Evolutionary conservation across 2,113 vertebrate genomes (phyloP), one percentile per base, ranked within the genome.

Genomic region (Mus spicilegus): DNA sequence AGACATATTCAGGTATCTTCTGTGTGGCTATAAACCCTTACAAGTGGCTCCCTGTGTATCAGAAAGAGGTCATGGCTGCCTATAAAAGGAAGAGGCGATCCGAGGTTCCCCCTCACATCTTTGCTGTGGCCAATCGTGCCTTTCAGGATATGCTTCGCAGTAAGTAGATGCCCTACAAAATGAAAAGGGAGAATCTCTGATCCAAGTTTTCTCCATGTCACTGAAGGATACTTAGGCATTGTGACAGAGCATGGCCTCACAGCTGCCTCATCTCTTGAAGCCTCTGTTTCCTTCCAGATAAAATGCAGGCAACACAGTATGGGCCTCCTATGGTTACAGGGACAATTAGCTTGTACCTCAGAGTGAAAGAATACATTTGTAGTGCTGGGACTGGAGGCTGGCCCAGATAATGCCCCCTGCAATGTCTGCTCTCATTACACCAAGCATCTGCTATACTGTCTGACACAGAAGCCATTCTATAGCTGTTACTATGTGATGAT

Each of bases 1-100:
- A 99, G 99, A 99, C 99, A 7, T 99, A 99, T 96, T 99, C 99
- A 0, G 99, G 99, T 36, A 98, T 99, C 89, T 99, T 99, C 98
- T 99, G 99, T 2, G 99, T 99, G 94, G 99, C 99, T 19, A 98
- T 99, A 90, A 99, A 99, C 93, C 99, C 99, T 42, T 99, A 99
- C 97, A 99, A 99, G 98, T 99, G 98, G 98, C 97, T 99, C 95
- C 99, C 99, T 1, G 99, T 99, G 61, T 99, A 99, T 97, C 98
- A 99, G 16, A 0, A 98, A 0, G 96, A 98, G 58, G 99, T 99
- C 2, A 97, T 99, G 0, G 87, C 97, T 0, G 98, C 98, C 3
- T 99, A 99, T 95, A 99, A 99, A 97, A 99, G 99, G 84, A 98
- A 99, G 95, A 98, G 99, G 61, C 98, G 98, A 63, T 97, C 98